These are phyloP conservation scores for Falco biarmicus DNA, from an alignment of 2,797 vertebrate genomes.

Conservation along the genomic window DNA sequence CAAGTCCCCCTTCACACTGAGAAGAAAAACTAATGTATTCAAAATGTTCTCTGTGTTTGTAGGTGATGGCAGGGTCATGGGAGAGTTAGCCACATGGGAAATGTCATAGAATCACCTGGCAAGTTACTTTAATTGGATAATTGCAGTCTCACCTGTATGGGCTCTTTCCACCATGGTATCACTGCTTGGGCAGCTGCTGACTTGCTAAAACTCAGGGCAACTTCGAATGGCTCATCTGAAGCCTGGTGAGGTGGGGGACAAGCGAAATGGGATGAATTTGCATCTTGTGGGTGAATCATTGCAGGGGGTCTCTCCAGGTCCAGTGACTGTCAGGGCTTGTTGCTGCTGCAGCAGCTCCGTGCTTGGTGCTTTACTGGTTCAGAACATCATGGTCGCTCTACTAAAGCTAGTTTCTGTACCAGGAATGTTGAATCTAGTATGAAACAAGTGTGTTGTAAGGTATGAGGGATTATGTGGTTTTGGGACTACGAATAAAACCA, in stretches of 20 bases:
- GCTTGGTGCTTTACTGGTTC: not conserved
- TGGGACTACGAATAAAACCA: not conserved
- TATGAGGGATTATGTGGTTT: not conserved
- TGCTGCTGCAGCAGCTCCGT: not conserved
- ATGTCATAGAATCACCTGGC: not conserved
- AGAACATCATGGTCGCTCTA: not conserved
- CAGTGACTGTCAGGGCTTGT: rapidly evolving
- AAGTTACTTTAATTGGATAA: not conserved
- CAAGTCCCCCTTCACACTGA: not conserved
- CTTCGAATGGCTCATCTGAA: not conserved
- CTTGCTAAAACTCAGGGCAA: not conserved
- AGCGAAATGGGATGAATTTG: not conserved
- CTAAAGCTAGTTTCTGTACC: not conserved
- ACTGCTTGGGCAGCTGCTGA: not conserved
- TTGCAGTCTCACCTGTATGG: not conserved
- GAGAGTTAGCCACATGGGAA: not conserved
- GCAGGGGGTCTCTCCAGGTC: rapidly evolving
- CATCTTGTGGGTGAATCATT: rapidly evolving
- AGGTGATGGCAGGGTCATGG: not conserved
- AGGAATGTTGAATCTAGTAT: not conserved
- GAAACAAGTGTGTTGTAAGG: not conserved
- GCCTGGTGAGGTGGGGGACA: not conserved
- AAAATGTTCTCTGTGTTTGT: not conserved
- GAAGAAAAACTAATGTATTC: not conserved
- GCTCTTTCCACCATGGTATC: not conserved